Base-by-base conservation (phyloP, 2,888 invertebrate genomes). In the Andrena flavipes region DNA sequence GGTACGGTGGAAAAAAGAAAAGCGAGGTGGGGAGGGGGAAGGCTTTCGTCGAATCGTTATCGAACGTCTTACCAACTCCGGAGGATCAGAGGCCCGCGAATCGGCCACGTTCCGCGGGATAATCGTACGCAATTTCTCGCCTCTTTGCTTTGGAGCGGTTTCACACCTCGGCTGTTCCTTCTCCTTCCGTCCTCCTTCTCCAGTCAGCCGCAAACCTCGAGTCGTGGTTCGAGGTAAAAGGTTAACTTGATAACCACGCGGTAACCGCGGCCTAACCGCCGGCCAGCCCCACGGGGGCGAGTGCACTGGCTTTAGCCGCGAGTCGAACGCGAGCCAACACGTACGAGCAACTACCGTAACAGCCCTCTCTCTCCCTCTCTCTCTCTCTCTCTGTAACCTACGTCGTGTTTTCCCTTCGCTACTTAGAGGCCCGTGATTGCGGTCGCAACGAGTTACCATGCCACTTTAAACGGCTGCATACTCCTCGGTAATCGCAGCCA, bases 81-180 rank as follows among this genome's bases (percentile, higher is more conserved):
- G 49, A 54, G 48, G 75, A 56, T 56, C 56, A 4, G 23, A 56
- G 20, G 23, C 23, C 73, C 62, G 76, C 49, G 73, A 29, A 42
- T 54, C 48, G 72, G 60, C 83, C 80, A 77, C 75, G 79, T 85
- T 93, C 91, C 84, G 60, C 87, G 90, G 90, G 92, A 93, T 93
- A 93, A 93, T 93, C 92, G 92, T 88, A 89, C 92, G 93, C 93
- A 93, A 93, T 93, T 93, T 93, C 92, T 91, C 91, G 90, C 89
- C 93, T 93, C 93, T 93, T 93, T 93, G 93, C 93, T 93, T 91
- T 92, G 91, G 92, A 93, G 93, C 91, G 93, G 93, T 93, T 94
- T 94, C 93, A 93, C 93, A 94, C 93, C 93, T 94, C 89, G 83
- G 77, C 80, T 76, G 83, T 81, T 81, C 80, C 54, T 35, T 84